Percentiles rank a stretch among this genome's conserved stretches.
phyloP scores from a whole-genome alignment of 2,888 invertebrate species.

The Hecatera dysodea region DNA sequence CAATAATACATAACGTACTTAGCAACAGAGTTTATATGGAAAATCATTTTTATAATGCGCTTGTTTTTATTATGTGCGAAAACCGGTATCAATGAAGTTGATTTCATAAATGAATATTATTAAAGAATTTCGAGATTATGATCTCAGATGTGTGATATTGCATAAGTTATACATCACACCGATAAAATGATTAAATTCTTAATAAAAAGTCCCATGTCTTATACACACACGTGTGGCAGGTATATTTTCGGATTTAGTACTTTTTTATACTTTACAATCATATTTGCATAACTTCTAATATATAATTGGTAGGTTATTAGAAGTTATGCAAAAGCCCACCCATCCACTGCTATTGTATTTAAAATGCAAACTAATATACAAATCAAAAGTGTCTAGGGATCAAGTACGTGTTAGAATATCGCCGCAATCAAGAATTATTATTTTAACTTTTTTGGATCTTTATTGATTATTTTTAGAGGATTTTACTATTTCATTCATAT shows the following conservation, averaged over 20 bases:
- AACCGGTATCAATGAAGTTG: constrained; percentile 46
- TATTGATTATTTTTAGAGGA: too few relatives aligned
- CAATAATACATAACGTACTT: constrained; percentile 27
- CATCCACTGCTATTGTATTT: too few relatives aligned
- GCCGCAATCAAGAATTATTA: too few relatives aligned
- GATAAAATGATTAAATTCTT: constrained; percentile 11
- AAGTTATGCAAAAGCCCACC: too few relatives aligned
- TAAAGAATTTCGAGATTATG: constrained; percentile 43
- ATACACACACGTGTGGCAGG: background rate
- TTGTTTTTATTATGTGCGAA: constrained; percentile 53
- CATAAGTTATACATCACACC: constrained; percentile 22
- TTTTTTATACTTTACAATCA: background rate
- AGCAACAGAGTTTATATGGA: constrained; percentile 44
- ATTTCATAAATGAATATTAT: constrained; percentile 41
- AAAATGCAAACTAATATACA: too few relatives aligned
- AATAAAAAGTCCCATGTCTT: constrained; percentile 5
- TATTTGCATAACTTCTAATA: background rate
- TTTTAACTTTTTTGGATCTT: too few relatives aligned
- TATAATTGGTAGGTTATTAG: too few relatives aligned
- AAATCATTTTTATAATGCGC: constrained; percentile 42
- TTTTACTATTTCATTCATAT: too few relatives aligned
- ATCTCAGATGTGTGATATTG: constrained; percentile 46
- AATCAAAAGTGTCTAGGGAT: too few relatives aligned
- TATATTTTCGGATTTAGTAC: background rate
- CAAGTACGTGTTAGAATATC: too few relatives aligned